Evolutionary conservation across 2,888 invertebrate species (phyloP).

Genomic region (Zygothrica quintamaculata): DNA sequence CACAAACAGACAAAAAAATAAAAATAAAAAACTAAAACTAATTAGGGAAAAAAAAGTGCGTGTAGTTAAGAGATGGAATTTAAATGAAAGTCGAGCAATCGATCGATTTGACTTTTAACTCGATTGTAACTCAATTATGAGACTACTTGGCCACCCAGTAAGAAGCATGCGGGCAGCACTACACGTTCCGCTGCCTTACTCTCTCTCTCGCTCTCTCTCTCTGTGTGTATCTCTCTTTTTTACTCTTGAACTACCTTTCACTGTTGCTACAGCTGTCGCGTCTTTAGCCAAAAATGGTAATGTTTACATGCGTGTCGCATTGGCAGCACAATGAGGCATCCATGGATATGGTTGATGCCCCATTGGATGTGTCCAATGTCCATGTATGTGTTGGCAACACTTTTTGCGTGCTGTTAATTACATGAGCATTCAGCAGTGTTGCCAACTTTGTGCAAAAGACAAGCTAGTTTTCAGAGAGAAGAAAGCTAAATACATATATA

Average conservation of each 20-base stretch:
- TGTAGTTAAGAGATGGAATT: conserved; percentile 54
- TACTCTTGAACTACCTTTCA: too few species aligned
- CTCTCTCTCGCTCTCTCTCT: conserved; percentile 1
- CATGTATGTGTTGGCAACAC: conserved; percentile 73
- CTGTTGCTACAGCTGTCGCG: conserved; percentile 74
- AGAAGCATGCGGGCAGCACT: conserved; percentile 2
- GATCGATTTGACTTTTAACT: conserved; percentile 69
- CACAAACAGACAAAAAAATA: conserved; percentile 15
- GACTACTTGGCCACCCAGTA: conserved; percentile 65
- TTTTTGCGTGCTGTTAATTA: conserved; percentile 81
- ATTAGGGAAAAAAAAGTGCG: conserved; percentile 69
- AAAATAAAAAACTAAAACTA: conserved; percentile 61
- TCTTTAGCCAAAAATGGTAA: conserved; percentile 78
- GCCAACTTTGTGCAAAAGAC: conserved; percentile 2
- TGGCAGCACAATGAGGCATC: conserved; percentile 56
- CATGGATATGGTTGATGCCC: conserved; percentile 49
- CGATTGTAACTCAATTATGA: conserved; percentile 79
- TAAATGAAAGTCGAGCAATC: conserved; percentile 68
- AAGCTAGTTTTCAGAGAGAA: conserved; percentile 3
- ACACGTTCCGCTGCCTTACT: conserved; percentile 1
- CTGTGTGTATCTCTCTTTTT: neutral
- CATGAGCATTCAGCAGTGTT: conserved; percentile 50
- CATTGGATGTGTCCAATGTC: conserved; percentile 63
- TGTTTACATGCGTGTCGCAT: conserved; percentile 78
- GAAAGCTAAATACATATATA: neutral